A percentile compares a stretch with the other conserved stretches of the same genome.
These are phyloP conservation scores for Cephalopachus bancanus DNA, from an alignment of 2,797 vertebrate species.

Conservation along the genomic window DNA sequence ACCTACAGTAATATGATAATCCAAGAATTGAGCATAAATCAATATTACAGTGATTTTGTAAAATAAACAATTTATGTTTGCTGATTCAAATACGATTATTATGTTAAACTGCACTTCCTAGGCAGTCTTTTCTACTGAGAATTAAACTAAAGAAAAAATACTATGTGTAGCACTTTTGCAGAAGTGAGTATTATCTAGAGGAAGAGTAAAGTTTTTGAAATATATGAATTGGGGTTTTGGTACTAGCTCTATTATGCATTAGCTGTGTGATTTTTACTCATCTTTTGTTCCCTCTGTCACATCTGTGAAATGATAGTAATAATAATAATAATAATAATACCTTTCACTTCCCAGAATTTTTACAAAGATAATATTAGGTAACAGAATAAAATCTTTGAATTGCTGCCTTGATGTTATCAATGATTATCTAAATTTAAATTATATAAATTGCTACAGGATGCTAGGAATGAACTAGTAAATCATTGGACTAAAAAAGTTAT, in stretches of 20 bases:
- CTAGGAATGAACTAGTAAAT: background rate
- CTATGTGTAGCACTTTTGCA: background rate
- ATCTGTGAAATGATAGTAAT: background rate
- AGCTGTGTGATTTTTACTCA: background rate
- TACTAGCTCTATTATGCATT: background rate
- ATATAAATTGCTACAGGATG: background rate
- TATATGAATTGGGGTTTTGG: background rate
- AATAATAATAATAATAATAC: background rate
- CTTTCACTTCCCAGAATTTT: slow-evolving; percentile 37
- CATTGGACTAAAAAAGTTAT: background rate
- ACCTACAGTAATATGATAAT: background rate
- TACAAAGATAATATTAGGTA: slow-evolving; percentile 22
- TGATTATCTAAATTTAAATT: slow-evolving; percentile 23
- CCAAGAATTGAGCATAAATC: slow-evolving; percentile 54
- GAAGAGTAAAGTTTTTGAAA: slow-evolving; percentile 10
- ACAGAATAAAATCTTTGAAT: slow-evolving; percentile 25
- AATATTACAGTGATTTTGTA: slow-evolving; percentile 61
- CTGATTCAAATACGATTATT: slow-evolving; percentile 55
- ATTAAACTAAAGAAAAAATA: slow-evolving; percentile 52
- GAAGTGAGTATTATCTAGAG: background rate
- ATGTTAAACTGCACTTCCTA: slow-evolving; percentile 42
- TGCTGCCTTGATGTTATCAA: background rate
- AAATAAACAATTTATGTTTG: slow-evolving; percentile 54
- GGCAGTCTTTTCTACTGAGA: slow-evolving; percentile 34
- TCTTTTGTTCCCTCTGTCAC: background rate